Evolutionary conservation across 64 coral and sea anemone species (phyloP), one percentile per base, ranked within the genome.

Genomic region (Dendronephthya gigantea): DNA sequence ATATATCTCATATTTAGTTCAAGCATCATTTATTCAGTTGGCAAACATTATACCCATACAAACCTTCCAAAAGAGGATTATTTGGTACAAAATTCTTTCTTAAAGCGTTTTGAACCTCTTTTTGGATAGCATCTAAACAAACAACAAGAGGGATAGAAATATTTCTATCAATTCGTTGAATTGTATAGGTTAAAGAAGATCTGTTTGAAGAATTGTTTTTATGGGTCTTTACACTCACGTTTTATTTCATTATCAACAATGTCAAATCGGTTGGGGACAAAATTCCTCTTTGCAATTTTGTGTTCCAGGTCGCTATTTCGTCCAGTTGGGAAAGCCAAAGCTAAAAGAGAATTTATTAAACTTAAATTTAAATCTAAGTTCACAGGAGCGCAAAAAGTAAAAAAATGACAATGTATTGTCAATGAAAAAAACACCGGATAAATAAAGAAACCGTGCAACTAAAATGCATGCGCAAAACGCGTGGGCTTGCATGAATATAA

Each of bases 31-130:
- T 12, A 7, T 23, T 62, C 25, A n/a, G 55, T 27, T n/a, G 25
- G 55, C 6, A 17, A 62, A 62, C n/a, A n/a, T n/a, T n/a, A n/a
- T n/a, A n/a, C n/a, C 55, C 25, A 19, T 62, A 62, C 55, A 15
- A 62, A 79, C 72, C 72, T 79, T 79, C 72, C 72, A 79, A 79
- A 34, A 79, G 72, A 36, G 72, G 72, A 79, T 79, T 79, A 79
- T 79, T 79, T 36, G 72, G 72, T 1, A 79, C 36, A 39, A 36
- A 79, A 35, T 79, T 79, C 72, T 79, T 79, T 79, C 72, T 79
- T 29, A 79, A 39, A 2, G 72, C 72, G 37, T 30, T 79, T 79
- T 39, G 30, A 35, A 79, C 72, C 36, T 79, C 27, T 12, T 34
- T 79, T 39, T 79, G 72, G 72, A 79, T 79, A 8, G 72, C 30